Base-by-base conservation (phyloP, 2,888 invertebrate species). In the Drosophila rellima region DNA sequence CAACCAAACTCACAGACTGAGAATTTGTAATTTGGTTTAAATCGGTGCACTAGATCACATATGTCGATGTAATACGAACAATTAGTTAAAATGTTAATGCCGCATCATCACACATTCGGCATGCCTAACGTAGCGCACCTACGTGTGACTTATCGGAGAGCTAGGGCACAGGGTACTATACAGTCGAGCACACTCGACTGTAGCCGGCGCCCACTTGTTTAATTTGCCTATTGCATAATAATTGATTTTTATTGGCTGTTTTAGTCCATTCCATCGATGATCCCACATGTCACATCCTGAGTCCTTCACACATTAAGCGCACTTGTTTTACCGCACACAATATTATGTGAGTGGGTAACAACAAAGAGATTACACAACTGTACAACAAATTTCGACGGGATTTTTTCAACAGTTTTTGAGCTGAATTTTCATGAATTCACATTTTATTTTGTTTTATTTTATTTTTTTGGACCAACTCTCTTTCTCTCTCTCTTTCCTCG, bases 151-250 rank as follows among this genome's bases (percentile, higher is more conserved):
- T n/a, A n/a, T n/a, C n/a, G n/a, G n/a, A n/a, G n/a, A n/a, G n/a
- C n/a, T n/a, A n/a, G n/a, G n/a, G n/a, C n/a, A n/a, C n/a, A n/a
- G n/a, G n/a, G n/a, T n/a, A n/a, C n/a, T n/a, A n/a, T n/a, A n/a
- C n/a, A n/a, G n/a, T n/a, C n/a, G n/a, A n/a, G n/a, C n/a, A n/a
- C n/a, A n/a, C n/a, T n/a, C n/a, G n/a, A n/a, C n/a, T n/a, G n/a
- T n/a, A n/a, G n/a, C n/a, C n/a, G n/a, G n/a, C n/a, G n/a, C n/a
- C n/a, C n/a, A n/a, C n/a, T n/a, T n/a, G n/a, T n/a, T 48, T 55
- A 80, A 80, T 72, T 66, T 66, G 72, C 15, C 61, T 80, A 61
- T 82, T 70, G 83, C 77, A 72, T 55, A 85, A 79, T 81, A 82
- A 82, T 83, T 74, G 86, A 81, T 82, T 82, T 80, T 76, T 40